A percentile compares a stretch with the other conserved stretches of the same genome.
These are phyloP conservation scores for Mirounga angustirostris DNA, from an alignment of 2,113 vertebrate species.

Conservation along the genomic window DNA sequence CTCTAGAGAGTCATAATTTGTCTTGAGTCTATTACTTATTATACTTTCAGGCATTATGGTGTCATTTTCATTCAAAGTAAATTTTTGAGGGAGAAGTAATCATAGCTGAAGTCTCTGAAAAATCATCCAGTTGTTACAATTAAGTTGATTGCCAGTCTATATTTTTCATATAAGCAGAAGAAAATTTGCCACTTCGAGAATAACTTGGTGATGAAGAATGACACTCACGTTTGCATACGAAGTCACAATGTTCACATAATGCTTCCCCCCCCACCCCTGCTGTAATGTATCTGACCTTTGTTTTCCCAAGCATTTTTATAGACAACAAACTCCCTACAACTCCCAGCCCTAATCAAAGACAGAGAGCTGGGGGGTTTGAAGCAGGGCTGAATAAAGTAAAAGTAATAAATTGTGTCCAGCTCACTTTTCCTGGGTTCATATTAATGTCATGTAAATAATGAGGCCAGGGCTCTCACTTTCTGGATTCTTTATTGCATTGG, in stretches of 20 bases:
- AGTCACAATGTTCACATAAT: neutral
- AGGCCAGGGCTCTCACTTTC: neutral
- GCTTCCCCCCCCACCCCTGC: neutral
- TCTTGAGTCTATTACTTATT: conserved; percentile 51
- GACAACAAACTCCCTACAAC: neutral
- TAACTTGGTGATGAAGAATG: conserved; percentile 9
- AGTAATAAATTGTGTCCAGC: neutral
- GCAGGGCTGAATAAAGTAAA: neutral
- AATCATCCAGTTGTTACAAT: conserved; percentile 67
- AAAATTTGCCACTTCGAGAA: conserved; percentile 36
- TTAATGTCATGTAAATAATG: neutral
- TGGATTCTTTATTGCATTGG: neutral
- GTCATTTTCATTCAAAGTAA: conserved; percentile 77
- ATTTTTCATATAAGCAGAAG: conserved; percentile 27
- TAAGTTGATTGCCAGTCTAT: conserved; percentile 64
- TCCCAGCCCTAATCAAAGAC: neutral
- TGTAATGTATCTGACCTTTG: neutral
- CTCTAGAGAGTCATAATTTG: conserved; percentile 52
- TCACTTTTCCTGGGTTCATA: neutral
- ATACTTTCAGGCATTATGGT: conserved; percentile 36
- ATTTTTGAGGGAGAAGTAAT: conserved; percentile 69
- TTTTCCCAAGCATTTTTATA: neutral
- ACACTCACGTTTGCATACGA: neutral
- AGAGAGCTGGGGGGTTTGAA: neutral
- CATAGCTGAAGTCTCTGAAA: conserved; percentile 74